These are phyloP conservation scores for Apteryx owenii DNA, from an alignment of 2,113 vertebrate species.

Conservation along the genomic window DNA sequence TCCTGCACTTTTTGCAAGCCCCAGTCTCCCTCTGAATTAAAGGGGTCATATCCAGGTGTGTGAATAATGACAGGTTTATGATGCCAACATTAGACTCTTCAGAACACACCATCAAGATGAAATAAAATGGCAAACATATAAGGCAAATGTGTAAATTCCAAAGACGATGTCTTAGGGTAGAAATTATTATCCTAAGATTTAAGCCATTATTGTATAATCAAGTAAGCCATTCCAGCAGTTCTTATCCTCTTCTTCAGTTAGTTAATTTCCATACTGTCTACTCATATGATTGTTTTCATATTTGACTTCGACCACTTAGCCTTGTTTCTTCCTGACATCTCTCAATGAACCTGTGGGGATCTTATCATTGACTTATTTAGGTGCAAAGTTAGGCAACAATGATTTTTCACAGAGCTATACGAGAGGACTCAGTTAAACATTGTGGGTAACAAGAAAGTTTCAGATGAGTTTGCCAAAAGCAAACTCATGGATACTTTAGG, in stretches of 20 bases:
- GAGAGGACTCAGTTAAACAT: not conserved
- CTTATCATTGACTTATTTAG: not conserved
- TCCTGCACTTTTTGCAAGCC: not conserved
- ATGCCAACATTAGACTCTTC: not conserved
- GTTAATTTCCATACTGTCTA: not conserved
- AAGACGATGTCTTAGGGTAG: accelerated
- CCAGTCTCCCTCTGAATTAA: not conserved
- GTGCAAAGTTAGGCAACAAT: not conserved
- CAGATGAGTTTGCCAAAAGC: accelerated
- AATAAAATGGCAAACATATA: not conserved
- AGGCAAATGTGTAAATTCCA: not conserved
- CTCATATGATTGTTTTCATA: not conserved
- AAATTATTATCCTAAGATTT: not conserved
- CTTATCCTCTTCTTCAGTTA: not conserved
- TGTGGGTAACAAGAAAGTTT: not conserved
- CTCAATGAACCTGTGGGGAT: not conserved
- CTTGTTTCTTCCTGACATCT: not conserved
- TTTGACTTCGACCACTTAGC: not conserved
- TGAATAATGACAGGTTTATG: not conserved
- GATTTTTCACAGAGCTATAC: not conserved
- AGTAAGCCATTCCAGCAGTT: not conserved
- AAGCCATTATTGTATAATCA: not conserved
- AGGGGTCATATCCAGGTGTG: not conserved
- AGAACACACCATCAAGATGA: not conserved
- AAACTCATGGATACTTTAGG: not conserved